These are phyloP conservation scores for Piezodorus guildinii DNA, from an alignment of 1,140 invertebrate genomes.

Conservation along the genomic window DNA sequence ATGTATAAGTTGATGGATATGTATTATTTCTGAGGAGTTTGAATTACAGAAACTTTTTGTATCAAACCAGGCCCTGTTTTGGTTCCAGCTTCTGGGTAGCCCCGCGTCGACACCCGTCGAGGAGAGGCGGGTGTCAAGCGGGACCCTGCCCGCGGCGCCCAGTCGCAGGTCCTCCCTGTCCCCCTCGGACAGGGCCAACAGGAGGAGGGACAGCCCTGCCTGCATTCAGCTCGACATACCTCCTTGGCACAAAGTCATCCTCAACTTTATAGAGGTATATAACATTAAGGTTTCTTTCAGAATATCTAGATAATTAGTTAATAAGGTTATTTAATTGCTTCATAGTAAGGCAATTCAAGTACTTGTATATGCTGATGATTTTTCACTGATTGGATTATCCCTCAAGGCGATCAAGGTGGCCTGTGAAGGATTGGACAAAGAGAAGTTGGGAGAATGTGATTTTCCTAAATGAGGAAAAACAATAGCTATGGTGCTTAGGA, in stretches of 20 bases:
- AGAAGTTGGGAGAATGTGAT: no score
- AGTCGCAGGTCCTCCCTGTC: slow-evolving; percentile 35
- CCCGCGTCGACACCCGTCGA: slow-evolving; percentile 31
- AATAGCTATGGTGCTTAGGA: no score
- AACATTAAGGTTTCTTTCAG: no score
- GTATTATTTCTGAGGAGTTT: neutral
- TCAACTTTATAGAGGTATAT: slow-evolving; percentile 37
- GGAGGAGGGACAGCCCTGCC: slow-evolving; percentile 33
- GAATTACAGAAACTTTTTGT: neutral
- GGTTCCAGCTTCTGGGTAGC: slow-evolving; percentile 21
- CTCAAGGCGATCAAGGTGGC: no score
- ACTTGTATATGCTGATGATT: no score
- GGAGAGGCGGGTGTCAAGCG: slow-evolving; percentile 27
- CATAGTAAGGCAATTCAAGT: no score
- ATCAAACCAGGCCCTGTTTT: neutral
- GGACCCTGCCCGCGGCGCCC: slow-evolving; percentile 26
- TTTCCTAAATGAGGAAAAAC: no score
- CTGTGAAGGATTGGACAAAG: no score
- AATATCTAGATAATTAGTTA: no score
- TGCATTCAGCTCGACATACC: slow-evolving; percentile 34
- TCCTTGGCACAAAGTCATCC: slow-evolving; percentile 35
- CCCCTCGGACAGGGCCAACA: slow-evolving; percentile 34
- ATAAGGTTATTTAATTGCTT: no score
- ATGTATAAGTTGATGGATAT: slow-evolving; percentile 11
- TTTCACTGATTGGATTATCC: no score